Base-by-base conservation (phyloP, 2,888 invertebrate species). In the Mongoloraphidia duomilia region DNA sequence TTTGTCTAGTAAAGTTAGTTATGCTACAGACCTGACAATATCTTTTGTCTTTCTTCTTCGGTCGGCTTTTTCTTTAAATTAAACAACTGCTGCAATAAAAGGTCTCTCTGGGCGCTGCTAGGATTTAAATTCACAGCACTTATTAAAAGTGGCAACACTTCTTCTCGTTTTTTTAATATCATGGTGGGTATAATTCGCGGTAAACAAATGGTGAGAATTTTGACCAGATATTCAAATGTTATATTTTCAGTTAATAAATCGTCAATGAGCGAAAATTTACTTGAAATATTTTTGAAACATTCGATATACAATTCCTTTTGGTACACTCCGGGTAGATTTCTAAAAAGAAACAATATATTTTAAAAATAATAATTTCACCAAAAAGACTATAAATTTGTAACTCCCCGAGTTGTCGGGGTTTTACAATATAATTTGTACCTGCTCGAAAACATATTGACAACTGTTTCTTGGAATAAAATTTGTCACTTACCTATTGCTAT, bases 61-160 rank as follows among this genome's bases (percentile, higher is more conserved):
- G 78, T 76, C 2, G 84, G 84, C 56, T 77, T 73, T 58, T 84
- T 84, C 58, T 82, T 82, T 47, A 84, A 65, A 65, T 81, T 82
- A 58, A 84, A 82, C 39, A 84, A 65, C 47, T 79, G 71, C 54
- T 80, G 78, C 8, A 84, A 64, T 34, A 84, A 65, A 54, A 73
- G 73, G 59, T 84, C 83, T 47, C 82, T 67, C 56, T 77, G 74
- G 9, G 65, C 64, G 9, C 71, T 61, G 56, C 75, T 74, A 2
- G 74, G 65, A 60, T 82, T 79, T 14, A 82, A 65, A 53, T 73
- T 72, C 34, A 80, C 74, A 9, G 79, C 71, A 56, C 74, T 74
- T 34, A 82, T 64, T 40, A 83, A 66, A 44, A 84, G 65, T 5
- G 82, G 79, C 57, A 84, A 76, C 41, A 78, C 70, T 62, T 84